Conservation (phyloP, 2,113 vertebrate genomes). For the Amblyopsis rosae region DNA sequence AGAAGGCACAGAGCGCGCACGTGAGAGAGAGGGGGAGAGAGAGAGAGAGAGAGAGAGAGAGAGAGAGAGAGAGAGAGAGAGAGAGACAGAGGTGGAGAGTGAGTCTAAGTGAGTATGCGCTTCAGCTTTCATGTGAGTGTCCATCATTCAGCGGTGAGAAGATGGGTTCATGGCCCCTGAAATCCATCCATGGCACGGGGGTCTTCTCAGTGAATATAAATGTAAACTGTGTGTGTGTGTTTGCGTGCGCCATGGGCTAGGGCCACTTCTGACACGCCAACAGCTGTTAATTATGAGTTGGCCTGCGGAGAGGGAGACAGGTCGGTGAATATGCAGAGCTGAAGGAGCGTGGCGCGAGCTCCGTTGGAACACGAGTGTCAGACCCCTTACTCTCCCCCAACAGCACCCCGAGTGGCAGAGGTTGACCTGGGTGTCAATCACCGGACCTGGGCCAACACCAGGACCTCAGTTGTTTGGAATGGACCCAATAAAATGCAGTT, state of each 20-base stretch:
- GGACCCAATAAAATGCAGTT: conserved; percentile 61
- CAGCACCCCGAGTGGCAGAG: conserved; percentile 69
- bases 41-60: background rate
- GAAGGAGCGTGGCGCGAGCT: conserved; percentile 56
- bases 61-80: conserved; percentile 7
- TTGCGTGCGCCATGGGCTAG: conserved; percentile 65
- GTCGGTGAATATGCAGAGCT: conserved; percentile 80
- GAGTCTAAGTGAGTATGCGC: conserved; percentile 64
- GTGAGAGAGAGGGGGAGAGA: conserved; percentile 24
- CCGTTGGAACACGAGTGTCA: conserved; percentile 76
- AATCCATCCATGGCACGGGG: conserved; percentile 73
- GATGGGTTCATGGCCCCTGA: conserved; percentile 77
- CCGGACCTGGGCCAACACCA: conserved; percentile 53
- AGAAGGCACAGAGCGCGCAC: conserved; percentile 63
- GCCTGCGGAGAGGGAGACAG: conserved; percentile 81
- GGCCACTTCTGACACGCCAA: conserved; percentile 82
- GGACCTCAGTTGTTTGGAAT: conserved; percentile 59
- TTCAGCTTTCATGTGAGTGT: conserved; percentile 76
- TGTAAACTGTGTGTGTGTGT: conserved; percentile 62
- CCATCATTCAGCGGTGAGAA: conserved; percentile 71
- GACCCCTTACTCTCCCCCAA: conserved; percentile 56
- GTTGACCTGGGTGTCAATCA: conserved; percentile 79
- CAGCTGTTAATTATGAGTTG: conserved; percentile 84
- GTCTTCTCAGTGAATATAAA: conserved; percentile 79
- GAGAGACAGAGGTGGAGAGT: background rate